Evolutionary conservation across 2,888 invertebrate species (phyloP), one percentile per base, ranked within the genome.

Genomic region (Nomada lathburiana): DNA sequence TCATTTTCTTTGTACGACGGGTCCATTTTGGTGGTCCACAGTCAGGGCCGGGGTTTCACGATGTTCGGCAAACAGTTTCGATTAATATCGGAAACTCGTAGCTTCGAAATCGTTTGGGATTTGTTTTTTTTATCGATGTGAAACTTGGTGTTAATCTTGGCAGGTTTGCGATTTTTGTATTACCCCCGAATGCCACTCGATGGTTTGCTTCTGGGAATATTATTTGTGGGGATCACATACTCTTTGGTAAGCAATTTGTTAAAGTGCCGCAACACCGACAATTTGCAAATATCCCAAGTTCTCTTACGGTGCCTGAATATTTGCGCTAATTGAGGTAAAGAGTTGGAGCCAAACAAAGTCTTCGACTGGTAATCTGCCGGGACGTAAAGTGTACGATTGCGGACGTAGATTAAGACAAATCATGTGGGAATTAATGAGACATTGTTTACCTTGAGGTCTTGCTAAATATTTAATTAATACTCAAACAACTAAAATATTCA

Each of bases 391-490:
- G 85, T 67, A 57, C 52, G 72, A 50, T 72, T 71, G 74, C 26
- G 59, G 67, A 78, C 60, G 52, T 59, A 52, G 69, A 77, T 83
- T 77, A 71, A 57, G 67, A 60, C 70, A 79, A 76, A 76, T 59
- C 78, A 75, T 72, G 60, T 63, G 65, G 29, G 62, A 69, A 75
- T 80, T 77, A 74, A 75, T 53, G 76, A 64, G 74, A 23, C 59
- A 59, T 72, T 76, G 69, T 68, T 83, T 74, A 68, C 72, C 65
- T 70, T 50, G 53, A 73, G 82, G 67, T 71, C 77, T 72, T 64
- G 64, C 68, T 71, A 84, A 84, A 81, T 86, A 86, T 86, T 85
- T 79, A 62, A 36, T 18, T 53, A 59, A 36, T 60, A 29, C 47
- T 84, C 29, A 55, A 70, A 53, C 16, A 9, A 26, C 18, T 36